Evolutionary conservation across 1,140 invertebrate genomes (phyloP).

Genomic region (Drosophila lowei): DNA sequence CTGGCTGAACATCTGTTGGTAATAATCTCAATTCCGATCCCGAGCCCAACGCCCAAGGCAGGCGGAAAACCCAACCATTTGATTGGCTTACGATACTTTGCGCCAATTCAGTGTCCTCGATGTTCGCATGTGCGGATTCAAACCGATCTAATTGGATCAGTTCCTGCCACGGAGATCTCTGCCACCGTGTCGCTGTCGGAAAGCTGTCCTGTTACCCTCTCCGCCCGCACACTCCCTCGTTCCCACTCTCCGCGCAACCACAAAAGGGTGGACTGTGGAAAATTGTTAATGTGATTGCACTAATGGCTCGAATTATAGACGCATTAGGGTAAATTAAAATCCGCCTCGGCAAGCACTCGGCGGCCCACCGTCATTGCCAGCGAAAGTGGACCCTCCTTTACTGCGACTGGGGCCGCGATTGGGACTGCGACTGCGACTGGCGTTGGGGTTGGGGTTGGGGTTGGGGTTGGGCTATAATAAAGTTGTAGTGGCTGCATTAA

Average conservation of each 20-base stretch:
- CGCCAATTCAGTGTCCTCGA: background rate
- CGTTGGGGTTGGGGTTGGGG: conserved; percentile 7
- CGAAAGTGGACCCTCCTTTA: conserved; percentile 39
- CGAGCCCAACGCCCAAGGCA: no score
- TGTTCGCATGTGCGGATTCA: conserved; percentile 34
- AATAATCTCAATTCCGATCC: background rate
- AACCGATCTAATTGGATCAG: conserved; percentile 39
- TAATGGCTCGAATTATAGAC: conserved; percentile 82
- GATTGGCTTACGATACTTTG: conserved; percentile 24
- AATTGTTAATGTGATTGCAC: conserved; percentile 80
- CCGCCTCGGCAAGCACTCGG: conserved; percentile 29
- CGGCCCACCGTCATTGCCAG: conserved; percentile 42
- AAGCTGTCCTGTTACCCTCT: conserved; percentile 13
- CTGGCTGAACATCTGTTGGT: conserved; percentile 30
- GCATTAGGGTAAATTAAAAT: conserved; percentile 83
- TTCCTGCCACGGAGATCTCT: conserved; percentile 22
- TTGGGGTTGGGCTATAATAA: conserved; percentile 38
- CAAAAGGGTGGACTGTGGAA: conserved; percentile 66
- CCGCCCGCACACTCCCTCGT: background rate
- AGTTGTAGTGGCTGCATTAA: conserved; percentile 63
- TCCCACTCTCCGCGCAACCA: background rate
- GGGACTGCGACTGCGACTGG: background rate
- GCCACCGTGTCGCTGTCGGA: conserved; percentile 9
- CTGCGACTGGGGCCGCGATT: no score
- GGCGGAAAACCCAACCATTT: conserved; percentile 1